Evolutionary conservation across 2,797 vertebrate genomes (phyloP).

Genomic region (Kryptopterus vitreolus): DNA sequence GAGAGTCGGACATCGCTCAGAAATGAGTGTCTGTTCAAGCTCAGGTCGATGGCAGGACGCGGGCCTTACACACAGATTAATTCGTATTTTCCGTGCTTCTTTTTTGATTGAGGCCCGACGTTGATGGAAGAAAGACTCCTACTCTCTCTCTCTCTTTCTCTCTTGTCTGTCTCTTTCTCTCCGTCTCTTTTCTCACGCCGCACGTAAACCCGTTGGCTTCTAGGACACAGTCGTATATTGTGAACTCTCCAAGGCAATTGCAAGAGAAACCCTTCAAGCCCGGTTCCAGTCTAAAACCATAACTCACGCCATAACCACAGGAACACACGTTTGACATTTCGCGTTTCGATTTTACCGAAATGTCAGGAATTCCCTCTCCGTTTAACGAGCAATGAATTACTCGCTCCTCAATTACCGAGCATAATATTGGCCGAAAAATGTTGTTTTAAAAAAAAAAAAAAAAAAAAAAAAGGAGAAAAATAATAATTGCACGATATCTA

Average conservation of each 20-base stretch:
- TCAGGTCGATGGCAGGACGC: slow-evolving; percentile 67
- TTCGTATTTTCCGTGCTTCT: slow-evolving; percentile 51
- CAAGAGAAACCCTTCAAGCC: slow-evolving; percentile 22
- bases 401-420: slow-evolving; percentile 14
- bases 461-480: background rate
- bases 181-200: slow-evolving; percentile 23
- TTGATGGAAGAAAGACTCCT: slow-evolving; percentile 62
- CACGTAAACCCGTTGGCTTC: slow-evolving; percentile 19
- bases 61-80: slow-evolving; percentile 54
- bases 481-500: background rate
- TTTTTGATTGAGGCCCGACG: slow-evolving; percentile 53
- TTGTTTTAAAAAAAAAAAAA: background rate
- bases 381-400: slow-evolving; percentile 35
- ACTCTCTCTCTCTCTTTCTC: background rate
- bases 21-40: slow-evolving; percentile 74
- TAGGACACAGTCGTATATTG: slow-evolving; percentile 24
- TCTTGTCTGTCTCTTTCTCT: background rate
- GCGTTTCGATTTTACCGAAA: slow-evolving; percentile 28
- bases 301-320: slow-evolving; percentile 9
- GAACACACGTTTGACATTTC: slow-evolving; percentile 32
- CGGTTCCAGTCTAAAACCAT: slow-evolving; percentile 35
- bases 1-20: slow-evolving; percentile 57
- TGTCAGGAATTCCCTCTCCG: slow-evolving; percentile 17
- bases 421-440: slow-evolving; percentile 19
- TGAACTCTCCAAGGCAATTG: slow-evolving; percentile 35